Conservation (phyloP, 1,140 invertebrate species). For the Brachionus plicatilis region DNA sequence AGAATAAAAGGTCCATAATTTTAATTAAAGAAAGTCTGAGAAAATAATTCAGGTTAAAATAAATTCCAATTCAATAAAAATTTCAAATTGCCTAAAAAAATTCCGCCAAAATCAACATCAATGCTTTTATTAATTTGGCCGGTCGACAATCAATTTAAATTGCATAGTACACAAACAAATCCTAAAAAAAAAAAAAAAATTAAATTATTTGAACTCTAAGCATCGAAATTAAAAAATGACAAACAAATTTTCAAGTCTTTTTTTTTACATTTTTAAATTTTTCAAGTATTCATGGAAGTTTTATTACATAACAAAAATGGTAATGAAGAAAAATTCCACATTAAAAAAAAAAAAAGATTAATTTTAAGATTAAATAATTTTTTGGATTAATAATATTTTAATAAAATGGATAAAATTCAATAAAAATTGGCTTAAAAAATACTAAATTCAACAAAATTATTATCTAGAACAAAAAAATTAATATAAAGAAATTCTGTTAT, state of each 20-base stretch:
- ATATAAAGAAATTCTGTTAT: not conserved
- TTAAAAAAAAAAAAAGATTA: slow-evolving; percentile 2
- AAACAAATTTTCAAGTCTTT: not conserved
- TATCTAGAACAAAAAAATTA: slow-evolving; percentile 1
- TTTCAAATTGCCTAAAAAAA: not conserved
- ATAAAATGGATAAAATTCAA: slow-evolving; percentile 12
- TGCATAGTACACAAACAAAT: not conserved
- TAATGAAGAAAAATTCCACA: not conserved
- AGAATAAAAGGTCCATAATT: slow-evolving; percentile 19
- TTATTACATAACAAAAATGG: slow-evolving; percentile 18
- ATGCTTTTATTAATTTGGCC: not conserved
- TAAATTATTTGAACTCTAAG: not conserved
- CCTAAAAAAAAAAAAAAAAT: not conserved
- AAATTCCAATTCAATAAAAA: not conserved
- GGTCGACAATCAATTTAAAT: not conserved
- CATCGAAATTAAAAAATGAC: not conserved
- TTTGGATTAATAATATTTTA: not conserved
- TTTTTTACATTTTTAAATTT: not conserved
- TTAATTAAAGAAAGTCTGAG: not conserved
- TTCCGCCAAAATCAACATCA: not conserved
- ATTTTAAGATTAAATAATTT: slow-evolving; percentile 5
- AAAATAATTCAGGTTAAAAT: not conserved
- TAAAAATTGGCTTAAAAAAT: slow-evolving; percentile 19
- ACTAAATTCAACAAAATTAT: slow-evolving; percentile 26
- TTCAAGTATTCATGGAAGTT: not conserved